A percentile compares a stretch with the other conserved stretches of the same genome.
Conservation (phyloP, 2,113 vertebrate genomes). For the Illadopsis cleaveri region DNA sequence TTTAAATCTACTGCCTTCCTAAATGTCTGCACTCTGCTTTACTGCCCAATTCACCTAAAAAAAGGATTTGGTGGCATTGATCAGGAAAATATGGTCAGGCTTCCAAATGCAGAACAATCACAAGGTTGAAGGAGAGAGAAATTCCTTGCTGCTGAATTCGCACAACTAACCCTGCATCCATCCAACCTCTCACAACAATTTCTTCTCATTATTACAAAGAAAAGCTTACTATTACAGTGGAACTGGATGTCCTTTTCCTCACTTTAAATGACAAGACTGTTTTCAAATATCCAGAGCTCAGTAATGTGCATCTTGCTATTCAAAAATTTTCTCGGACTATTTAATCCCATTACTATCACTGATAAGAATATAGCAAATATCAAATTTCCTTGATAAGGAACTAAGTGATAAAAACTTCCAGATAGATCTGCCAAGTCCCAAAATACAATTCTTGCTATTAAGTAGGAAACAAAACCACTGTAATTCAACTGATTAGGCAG, state of each 20-base stretch:
- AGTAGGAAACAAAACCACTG: background rate
- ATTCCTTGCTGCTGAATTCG: background rate
- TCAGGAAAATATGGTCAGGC: background rate
- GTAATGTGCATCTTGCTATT: constrained; percentile 13
- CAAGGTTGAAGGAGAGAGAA: background rate
- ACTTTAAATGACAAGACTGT: background rate
- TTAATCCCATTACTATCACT: constrained; percentile 25
- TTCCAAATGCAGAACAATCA: background rate
- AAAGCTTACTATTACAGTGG: background rate
- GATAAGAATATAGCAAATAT: constrained; percentile 25
- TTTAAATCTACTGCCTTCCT: background rate
- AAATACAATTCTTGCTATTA: background rate
- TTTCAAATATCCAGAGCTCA: constrained; percentile 24
- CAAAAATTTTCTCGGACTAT: constrained; percentile 8
- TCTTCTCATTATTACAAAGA: background rate
- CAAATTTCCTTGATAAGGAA: background rate
- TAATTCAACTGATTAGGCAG: background rate
- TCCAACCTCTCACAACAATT: background rate
- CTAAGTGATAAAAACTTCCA: background rate
- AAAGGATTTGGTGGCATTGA: background rate
- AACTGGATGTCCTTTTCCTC: background rate
- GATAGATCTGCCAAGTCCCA: background rate
- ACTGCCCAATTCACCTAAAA: background rate
- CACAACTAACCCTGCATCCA: background rate
- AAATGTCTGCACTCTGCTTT: background rate